phyloP scores from a whole-genome alignment of 2,797 vertebrate species.

The Lates japonicus region DNA sequence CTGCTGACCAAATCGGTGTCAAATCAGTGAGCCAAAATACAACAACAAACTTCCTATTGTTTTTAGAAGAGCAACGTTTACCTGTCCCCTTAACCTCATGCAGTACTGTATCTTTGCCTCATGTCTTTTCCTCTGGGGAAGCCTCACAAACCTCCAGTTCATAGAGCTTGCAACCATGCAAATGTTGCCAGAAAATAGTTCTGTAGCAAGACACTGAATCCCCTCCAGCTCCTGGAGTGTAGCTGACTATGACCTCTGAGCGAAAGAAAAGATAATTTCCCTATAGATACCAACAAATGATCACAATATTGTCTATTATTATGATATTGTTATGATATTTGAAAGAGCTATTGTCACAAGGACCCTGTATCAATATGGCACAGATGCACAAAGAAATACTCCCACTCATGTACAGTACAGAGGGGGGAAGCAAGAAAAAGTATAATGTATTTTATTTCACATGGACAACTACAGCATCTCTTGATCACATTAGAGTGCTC shows the following conservation, averaged over 20 bases:
- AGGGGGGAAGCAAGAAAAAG: slow-evolving; percentile 10
- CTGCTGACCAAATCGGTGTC: not conserved
- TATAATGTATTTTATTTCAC: slow-evolving; percentile 13
- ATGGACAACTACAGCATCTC: slow-evolving; percentile 5
- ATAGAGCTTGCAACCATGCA: not conserved
- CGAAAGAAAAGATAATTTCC: not conserved
- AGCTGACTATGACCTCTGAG: slow-evolving; percentile 4
- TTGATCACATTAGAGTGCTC: slow-evolving; percentile 30
- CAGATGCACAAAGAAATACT: slow-evolving; percentile 10
- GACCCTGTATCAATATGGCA: slow-evolving; percentile 11
- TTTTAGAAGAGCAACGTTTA: not conserved
- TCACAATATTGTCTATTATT: not conserved
- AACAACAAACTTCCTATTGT: not conserved
- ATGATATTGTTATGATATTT: not conserved
- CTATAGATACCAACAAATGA: not conserved
- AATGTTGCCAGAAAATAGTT: too few species aligned
- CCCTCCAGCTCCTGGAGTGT: not conserved
- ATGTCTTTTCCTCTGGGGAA: not conserved
- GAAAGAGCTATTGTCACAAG: not conserved
- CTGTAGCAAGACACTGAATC: not conserved
- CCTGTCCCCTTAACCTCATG: not conserved
- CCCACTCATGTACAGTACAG: slow-evolving; percentile 20
- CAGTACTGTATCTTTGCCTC: not conserved
- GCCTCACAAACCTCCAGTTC: not conserved
- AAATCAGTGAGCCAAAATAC: not conserved